Conservation (phyloP, 2,113 vertebrate species). For the Thermophis baileyi region DNA sequence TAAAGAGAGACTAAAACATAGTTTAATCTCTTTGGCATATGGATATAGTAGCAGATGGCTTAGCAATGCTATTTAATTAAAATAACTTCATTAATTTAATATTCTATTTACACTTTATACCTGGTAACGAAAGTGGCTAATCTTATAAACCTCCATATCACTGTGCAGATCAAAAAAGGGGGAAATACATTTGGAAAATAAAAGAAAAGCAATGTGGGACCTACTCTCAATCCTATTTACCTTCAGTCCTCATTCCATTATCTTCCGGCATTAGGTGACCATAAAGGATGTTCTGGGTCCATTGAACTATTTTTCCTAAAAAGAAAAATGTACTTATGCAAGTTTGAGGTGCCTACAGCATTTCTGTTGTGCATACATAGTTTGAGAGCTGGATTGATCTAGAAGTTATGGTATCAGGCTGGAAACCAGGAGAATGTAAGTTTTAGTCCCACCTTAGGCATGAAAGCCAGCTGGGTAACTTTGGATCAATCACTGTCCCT, state of each 20-base stretch:
- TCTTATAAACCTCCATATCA: not conserved
- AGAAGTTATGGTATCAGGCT: not conserved
- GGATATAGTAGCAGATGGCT: slow-evolving; percentile 35
- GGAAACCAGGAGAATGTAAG: not conserved
- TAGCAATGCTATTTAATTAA: slow-evolving; percentile 26
- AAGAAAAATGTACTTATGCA: not conserved
- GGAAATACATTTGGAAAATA: not conserved
- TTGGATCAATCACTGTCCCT: not conserved
- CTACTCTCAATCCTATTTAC: not conserved
- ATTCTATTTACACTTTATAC: slow-evolving; percentile 33
- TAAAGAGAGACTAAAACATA: slow-evolving; percentile 16
- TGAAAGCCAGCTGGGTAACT: not conserved
- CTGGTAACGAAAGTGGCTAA: slow-evolving; percentile 26
- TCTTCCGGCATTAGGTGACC: not conserved
- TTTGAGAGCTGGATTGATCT: not conserved
- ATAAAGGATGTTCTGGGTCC: not conserved
- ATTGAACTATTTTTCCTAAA: not conserved
- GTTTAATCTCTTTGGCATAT: slow-evolving; percentile 29
- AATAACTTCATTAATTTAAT: slow-evolving; percentile 38
- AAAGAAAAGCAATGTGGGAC: not conserved
- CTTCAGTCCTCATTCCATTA: not conserved
- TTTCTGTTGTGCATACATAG: not conserved
- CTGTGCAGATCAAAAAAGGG: not conserved
- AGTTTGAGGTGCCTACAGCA: not conserved
- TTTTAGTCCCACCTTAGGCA: not conserved